These are phyloP conservation scores for Tamias sibiricus DNA, from an alignment of 2,113 vertebrate genomes.

Conservation along the genomic window DNA sequence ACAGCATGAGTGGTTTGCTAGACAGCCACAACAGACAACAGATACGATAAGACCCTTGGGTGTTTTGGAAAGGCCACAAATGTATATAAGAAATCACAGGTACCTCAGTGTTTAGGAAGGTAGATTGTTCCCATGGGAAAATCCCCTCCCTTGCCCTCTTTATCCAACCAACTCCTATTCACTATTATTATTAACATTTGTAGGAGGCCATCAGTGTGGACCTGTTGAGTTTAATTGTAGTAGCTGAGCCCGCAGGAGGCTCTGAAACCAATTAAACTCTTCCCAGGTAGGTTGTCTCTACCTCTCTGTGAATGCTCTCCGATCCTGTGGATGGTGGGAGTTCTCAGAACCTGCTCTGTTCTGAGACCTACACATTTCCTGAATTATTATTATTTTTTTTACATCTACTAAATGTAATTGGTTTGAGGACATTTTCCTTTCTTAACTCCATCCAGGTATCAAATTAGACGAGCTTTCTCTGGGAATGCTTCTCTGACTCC, in stretches of 20 bases:
- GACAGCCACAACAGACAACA: neutral
- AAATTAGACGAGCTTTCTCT: neutral
- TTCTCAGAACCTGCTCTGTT: neutral
- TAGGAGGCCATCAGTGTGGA: neutral
- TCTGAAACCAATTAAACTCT: conserved; percentile 2
- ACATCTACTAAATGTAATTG: neutral
- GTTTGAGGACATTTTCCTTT: neutral
- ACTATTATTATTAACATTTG: neutral
- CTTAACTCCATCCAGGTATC: neutral
- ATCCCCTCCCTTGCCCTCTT: neutral
- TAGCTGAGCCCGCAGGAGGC: neutral
- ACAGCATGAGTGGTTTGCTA: neutral
- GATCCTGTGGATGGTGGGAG: neutral
- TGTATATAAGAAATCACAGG: neutral
- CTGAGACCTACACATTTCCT: neutral
- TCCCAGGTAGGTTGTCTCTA: neutral
- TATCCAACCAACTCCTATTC: neutral
- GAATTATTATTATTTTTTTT: neutral
- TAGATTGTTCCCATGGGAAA: neutral
- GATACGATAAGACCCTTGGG: neutral
- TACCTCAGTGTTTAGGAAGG: neutral
- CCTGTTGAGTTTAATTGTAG: neutral
- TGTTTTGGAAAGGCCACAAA: neutral
- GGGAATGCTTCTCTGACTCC: neutral
- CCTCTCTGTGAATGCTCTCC: neutral